A percentile compares a stretch with the other conserved stretches of the same genome.
These are phyloP conservation scores for Pyrocephalus nanus DNA, from an alignment of 2,797 vertebrate species.

Conservation along the genomic window DNA sequence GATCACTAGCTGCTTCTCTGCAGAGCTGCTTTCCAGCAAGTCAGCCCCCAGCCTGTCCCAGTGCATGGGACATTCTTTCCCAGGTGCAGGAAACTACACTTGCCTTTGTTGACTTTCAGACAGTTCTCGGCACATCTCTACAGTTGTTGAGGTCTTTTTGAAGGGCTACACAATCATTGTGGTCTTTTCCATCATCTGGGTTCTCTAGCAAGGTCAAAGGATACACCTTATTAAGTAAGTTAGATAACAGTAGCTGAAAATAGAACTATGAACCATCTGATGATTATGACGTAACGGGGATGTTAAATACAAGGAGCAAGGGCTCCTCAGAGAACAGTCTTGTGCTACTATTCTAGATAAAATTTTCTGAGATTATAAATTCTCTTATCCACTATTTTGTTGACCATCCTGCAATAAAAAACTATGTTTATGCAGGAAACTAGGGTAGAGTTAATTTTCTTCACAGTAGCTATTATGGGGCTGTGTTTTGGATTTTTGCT, in stretches of 20 bases:
- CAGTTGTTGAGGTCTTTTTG: background rate
- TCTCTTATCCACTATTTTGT: background rate
- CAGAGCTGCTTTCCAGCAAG: background rate
- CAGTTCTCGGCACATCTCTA: background rate
- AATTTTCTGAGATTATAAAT: background rate
- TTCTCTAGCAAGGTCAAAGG: background rate
- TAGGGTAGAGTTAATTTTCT: background rate
- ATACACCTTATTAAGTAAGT: background rate
- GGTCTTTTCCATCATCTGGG: background rate
- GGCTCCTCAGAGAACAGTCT: background rate
- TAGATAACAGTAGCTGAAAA: background rate
- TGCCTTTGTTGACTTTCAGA: background rate
- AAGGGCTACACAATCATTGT: background rate
- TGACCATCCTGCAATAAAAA: background rate
- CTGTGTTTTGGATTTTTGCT: background rate
- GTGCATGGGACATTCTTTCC: background rate
- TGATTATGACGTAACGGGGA: background rate
- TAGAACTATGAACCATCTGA: background rate
- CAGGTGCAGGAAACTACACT: background rate
- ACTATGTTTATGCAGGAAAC: background rate
- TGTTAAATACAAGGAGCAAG: background rate
- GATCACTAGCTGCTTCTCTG: background rate
- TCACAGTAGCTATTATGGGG: background rate
- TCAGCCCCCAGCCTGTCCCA: rapidly evolving
- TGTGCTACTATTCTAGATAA: background rate